A percentile compares a stretch with the other conserved stretches of the same genome.
These are phyloP conservation scores for Heliothis subflexa DNA, from an alignment of 1,140 invertebrate genomes.

Conservation along the genomic window DNA sequence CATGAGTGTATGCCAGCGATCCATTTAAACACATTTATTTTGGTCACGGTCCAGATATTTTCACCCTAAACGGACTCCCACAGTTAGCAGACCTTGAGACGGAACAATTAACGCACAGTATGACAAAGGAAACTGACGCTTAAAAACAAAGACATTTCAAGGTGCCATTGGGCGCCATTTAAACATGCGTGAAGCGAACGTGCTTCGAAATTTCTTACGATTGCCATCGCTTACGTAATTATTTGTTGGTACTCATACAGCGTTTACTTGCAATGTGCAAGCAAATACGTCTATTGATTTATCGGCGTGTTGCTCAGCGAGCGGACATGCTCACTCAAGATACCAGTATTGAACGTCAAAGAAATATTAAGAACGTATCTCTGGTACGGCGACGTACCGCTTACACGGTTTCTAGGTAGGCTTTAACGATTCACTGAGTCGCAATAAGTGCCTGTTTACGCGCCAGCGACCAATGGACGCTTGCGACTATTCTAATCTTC, in stretches of 20 bases:
- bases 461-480: neutral
- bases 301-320: slow-evolving; percentile 34
- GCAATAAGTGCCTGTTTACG: slow-evolving; percentile 31
- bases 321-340: slow-evolving; percentile 23
- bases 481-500: neutral
- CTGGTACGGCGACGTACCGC: neutral
- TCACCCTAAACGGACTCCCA: slow-evolving; percentile 47
- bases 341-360: slow-evolving; percentile 36
- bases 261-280: slow-evolving; percentile 53
- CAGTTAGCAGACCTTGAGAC: slow-evolving; percentile 50
- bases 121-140: slow-evolving; percentile 56
- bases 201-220: slow-evolving; percentile 67
- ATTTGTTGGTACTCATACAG: slow-evolving; percentile 50
- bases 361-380: slow-evolving; percentile 41
- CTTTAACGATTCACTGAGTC: slow-evolving; percentile 26
- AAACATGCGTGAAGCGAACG: slow-evolving; percentile 57
- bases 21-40: slow-evolving; percentile 42
- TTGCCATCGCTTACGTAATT: slow-evolving; percentile 59
- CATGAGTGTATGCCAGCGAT: slow-evolving; percentile 31
- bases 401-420: slow-evolving; percentile 33
- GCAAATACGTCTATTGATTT: slow-evolving; percentile 61
- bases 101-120: slow-evolving; percentile 57
- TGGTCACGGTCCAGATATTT: slow-evolving; percentile 47
- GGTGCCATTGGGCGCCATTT: slow-evolving; percentile 71
- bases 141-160: slow-evolving; percentile 64